Base-by-base conservation (phyloP, 2,888 invertebrate species). In the Chrysolina haemoptera region DNA sequence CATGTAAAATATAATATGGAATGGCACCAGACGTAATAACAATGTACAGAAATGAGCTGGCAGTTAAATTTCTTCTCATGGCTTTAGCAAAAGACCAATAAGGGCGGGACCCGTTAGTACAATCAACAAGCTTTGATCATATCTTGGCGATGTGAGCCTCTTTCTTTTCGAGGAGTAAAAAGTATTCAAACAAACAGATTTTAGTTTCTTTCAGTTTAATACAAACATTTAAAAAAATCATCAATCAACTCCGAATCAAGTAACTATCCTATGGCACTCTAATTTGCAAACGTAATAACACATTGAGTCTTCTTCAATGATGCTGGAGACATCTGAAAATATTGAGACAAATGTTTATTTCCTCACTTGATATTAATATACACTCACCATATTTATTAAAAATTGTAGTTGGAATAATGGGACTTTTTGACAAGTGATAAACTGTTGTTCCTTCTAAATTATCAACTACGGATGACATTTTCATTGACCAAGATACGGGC, bases 331-430 rank as follows among this genome's bases (percentile, higher is more conserved):
- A 35, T 59, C 59, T 59, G 59, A 59, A 59, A 18, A 59, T n/a
- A 68, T 18, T 46, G 63, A 62, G 0, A 68, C 48, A 64, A 22
- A n/a, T 63, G 48, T 71, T 35, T 4, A 35, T 6, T 6, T 35
- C 8, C 8, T 6, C 8, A 35, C 35, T 35, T 8, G 4, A 35
- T 35, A 35, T 35, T 35, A 6, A 0, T 35, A 22, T 1, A 12
- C 11, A 73, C 71, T 73, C 72, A 76, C 77, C 77, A 70, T 78
- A 79, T 75, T 77, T 71, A 71, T 80, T 50, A 70, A 73, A 81
- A 67, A 82, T 75, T 11, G 53, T 68, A 41, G 78, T 75, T 1
- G 82, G 82, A 72, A 81, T 73, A 46, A 82, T 80, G 48, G 78
- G 76, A 66, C 71, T 70, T 53, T 77, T 74, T 14, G 80, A 78